Evolutionary conservation across 2,113 vertebrate species (phyloP), one percentile per base, ranked within the genome.

Genomic region (Oreochromis spilurus): DNA sequence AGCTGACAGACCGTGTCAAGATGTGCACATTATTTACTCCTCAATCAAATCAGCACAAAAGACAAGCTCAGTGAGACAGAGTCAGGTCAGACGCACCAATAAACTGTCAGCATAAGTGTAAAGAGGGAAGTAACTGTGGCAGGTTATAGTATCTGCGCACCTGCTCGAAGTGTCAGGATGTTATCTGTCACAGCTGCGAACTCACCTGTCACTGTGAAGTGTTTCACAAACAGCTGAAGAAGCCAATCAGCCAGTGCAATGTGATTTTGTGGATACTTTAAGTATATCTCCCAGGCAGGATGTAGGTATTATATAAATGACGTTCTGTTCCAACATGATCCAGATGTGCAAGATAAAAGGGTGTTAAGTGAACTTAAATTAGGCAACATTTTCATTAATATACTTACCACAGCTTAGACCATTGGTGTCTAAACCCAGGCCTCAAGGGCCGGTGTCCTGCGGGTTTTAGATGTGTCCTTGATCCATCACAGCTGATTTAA

Each of bases 361-460:
- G 34, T n/a, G 31, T 65, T 36, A n/a, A 65, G 17, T 65, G 31
- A 36, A 38, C n/a, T 67, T 67, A 40, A 67, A 40, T 14, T 14
- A 40, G 19, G 11, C 0, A 9, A 40, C 11, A 7, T 21, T 38
- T 67, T 14, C 36, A 24, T 67, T 38, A 2, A 40, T 67, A 67
- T 9, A n/a, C 0, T 4, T 65, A 0, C n/a, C 0, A 3, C 11
- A 67, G n/a, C 36, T 67, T 24, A 67, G 34, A 67, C n/a, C 26
- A 26, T 26, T 26, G 26, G 26, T 26, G 26, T 26, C 26, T 26
- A 26, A 26, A 26, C 26, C 26, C 26, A 26, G 26, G 26, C 26
- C 24, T 3, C 24, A 3, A 26, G 24, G 24, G 3, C 24, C 21
- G 21, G 21, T 24, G 21, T 24, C 24, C 21, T 21, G 21, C 26